phyloP scores from a whole-genome alignment of 1,140 invertebrate species.

The Eupeodes corollae region DNA sequence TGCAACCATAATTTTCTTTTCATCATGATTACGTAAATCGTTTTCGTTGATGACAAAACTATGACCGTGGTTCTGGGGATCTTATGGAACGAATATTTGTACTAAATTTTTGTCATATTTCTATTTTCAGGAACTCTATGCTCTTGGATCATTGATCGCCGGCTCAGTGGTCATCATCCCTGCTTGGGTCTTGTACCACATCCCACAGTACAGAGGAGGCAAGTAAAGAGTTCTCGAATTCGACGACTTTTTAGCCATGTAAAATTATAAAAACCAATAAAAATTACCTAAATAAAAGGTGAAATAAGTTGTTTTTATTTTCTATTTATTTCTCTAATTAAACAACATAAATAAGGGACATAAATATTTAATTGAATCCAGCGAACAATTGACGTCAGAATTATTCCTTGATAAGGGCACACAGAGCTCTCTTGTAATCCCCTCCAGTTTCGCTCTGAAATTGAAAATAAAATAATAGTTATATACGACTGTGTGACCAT shows the following conservation, averaged over 20 bases:
- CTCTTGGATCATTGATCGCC: conserved; percentile 31
- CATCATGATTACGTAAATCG: conserved; percentile 28
- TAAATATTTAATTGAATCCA: too few relatives aligned
- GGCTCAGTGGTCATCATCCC: conserved; percentile 26
- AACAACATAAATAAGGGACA: too few relatives aligned
- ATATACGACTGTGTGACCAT: conserved; percentile 1
- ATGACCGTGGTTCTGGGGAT: too few relatives aligned
- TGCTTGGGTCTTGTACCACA: conserved; percentile 32
- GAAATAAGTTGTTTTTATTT: too few relatives aligned
- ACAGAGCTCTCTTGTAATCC: conserved; percentile 57
- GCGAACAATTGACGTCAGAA: too few relatives aligned
- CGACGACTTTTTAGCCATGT: too few relatives aligned
- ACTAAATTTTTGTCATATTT: conserved; percentile 1
- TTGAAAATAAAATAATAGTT: background rate
- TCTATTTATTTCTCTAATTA: too few relatives aligned
- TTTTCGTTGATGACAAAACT: too few relatives aligned
- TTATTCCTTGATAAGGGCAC: conserved; percentile 38
- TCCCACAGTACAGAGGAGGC: conserved; percentile 29
- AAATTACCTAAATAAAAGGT: too few relatives aligned
- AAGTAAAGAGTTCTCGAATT: conserved; percentile 15
- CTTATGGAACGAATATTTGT: background rate
- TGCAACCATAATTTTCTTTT: background rate
- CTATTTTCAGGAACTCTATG: conserved; percentile 27
- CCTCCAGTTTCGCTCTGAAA: conserved; percentile 61
- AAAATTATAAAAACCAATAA: too few relatives aligned